phyloP scores from a whole-genome alignment of 2,113 vertebrate genomes.

The Vulpes lagopus region DNA sequence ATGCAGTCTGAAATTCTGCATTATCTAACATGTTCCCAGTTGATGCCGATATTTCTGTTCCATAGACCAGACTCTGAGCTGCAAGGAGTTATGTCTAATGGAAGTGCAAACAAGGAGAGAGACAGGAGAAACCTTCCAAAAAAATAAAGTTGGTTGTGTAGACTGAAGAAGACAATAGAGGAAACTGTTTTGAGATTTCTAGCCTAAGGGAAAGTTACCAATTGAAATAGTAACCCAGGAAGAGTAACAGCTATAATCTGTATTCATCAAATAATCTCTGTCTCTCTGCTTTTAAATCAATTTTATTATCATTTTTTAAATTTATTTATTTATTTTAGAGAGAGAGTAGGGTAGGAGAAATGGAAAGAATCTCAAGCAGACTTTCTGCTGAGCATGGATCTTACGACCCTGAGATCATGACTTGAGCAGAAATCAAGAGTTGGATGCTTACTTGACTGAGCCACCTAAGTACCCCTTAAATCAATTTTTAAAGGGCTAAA shows the following conservation, averaged over 20 bases:
- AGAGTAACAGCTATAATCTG: background rate
- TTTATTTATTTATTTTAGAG: background rate
- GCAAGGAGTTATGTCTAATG: background rate
- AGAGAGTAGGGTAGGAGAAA: background rate
- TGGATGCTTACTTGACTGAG: background rate
- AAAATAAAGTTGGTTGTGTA: background rate
- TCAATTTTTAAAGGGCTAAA: background rate
- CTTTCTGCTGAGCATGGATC: background rate
- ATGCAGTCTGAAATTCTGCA: background rate
- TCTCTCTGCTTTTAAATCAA: background rate
- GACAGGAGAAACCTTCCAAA: background rate
- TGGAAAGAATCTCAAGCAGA: background rate
- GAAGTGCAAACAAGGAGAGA: background rate
- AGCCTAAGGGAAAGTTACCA: background rate
- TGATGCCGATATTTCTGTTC: background rate
- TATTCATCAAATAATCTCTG: slow-evolving; percentile 22
- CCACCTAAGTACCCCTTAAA: background rate
- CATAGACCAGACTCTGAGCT: background rate
- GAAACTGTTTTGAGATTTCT: background rate
- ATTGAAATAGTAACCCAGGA: background rate
- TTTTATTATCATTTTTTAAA: background rate
- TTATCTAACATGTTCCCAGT: background rate
- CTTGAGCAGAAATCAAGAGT: background rate
- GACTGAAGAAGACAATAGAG: background rate
- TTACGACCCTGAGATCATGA: background rate